A percentile compares a stretch with the other conserved stretches of the same genome.
phyloP scores from a whole-genome alignment of 2,888 invertebrate species.

The Drosophila monieri region DNA sequence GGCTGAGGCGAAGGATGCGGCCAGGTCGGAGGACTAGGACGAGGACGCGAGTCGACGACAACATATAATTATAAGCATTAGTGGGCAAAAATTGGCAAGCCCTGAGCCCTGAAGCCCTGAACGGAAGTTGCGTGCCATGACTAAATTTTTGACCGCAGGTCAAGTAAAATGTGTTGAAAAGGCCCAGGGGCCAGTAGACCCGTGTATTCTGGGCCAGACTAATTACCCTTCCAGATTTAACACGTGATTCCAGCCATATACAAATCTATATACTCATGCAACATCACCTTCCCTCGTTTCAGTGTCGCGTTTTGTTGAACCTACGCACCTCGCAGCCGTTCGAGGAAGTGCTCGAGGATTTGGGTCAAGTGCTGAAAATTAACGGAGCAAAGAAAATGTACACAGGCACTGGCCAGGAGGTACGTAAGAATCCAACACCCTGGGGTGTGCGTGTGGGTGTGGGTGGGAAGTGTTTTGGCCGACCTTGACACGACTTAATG shows the following conservation, averaged over 20 bases:
- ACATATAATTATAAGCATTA: slow-evolving; percentile 69
- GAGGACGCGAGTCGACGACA: slow-evolving; percentile 32
- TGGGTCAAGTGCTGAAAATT: slow-evolving; percentile 96
- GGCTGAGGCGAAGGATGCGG: slow-evolving; percentile 7
- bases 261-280: slow-evolving; percentile 27
- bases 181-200: slow-evolving; percentile 50
- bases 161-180: slow-evolving; percentile 67
- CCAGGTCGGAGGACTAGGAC: slow-evolving; percentile 11
- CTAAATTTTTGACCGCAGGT: slow-evolving; percentile 60
- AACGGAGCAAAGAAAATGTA: slow-evolving; percentile 95
- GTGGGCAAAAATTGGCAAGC: slow-evolving; percentile 33
- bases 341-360: slow-evolving; percentile 96
- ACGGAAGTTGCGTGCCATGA: slow-evolving; percentile 77
- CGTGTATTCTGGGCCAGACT: slow-evolving; percentile 42
- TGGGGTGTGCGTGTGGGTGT: not conserved
- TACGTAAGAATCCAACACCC: slow-evolving; percentile 82
- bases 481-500: slow-evolving; percentile 45
- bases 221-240: slow-evolving; percentile 61
- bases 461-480: not conserved
- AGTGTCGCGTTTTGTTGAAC: slow-evolving; percentile 96
- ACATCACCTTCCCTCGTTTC: slow-evolving; percentile 58
- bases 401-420: slow-evolving; percentile 96
- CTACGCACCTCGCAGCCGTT: slow-evolving; percentile 96
- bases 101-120: no score
- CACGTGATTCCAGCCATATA: slow-evolving; percentile 32